phyloP scores from a whole-genome alignment of 2,888 invertebrate species.

The Frankliniella intonsa region DNA sequence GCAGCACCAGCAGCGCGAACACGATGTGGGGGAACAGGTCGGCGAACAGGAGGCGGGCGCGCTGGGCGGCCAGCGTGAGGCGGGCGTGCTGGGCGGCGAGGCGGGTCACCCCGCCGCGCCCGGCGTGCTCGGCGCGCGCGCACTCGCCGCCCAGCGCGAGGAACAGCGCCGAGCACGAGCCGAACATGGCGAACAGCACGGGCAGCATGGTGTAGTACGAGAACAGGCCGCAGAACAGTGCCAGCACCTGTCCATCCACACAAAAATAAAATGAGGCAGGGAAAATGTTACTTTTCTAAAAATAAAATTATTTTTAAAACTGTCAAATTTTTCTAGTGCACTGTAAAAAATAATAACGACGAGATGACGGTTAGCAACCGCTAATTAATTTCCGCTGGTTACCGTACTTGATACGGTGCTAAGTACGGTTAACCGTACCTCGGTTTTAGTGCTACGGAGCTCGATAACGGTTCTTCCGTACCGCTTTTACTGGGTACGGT shows the following conservation, averaged over 20 bases:
- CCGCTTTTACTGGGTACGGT: too few species aligned
- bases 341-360: too few species aligned
- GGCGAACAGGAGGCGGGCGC: neutral
- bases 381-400: too few species aligned
- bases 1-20: neutral
- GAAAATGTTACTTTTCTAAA: too few species aligned
- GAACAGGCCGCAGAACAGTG: neutral
- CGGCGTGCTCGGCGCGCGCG: neutral
- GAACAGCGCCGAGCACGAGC: neutral
- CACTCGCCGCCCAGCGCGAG: neutral
- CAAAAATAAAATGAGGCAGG: too few species aligned
- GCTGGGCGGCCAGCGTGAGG: neutral
- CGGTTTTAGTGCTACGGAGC: too few species aligned
- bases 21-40: neutral
- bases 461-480: too few species aligned
- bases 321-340: too few species aligned
- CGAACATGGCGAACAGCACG: neutral
- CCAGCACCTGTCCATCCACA: neutral
- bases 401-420: too few species aligned
- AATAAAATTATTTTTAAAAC: too few species aligned
- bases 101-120: neutral
- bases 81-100: slow-evolving; percentile 4
- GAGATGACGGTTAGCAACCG: too few species aligned
- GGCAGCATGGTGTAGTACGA: neutral
- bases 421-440: too few species aligned